Percentiles rank a stretch among this genome's conserved stretches.
These are phyloP conservation scores for Heterocephalus glaber DNA, from an alignment of 2,113 vertebrate genomes.

Conservation along the genomic window DNA sequence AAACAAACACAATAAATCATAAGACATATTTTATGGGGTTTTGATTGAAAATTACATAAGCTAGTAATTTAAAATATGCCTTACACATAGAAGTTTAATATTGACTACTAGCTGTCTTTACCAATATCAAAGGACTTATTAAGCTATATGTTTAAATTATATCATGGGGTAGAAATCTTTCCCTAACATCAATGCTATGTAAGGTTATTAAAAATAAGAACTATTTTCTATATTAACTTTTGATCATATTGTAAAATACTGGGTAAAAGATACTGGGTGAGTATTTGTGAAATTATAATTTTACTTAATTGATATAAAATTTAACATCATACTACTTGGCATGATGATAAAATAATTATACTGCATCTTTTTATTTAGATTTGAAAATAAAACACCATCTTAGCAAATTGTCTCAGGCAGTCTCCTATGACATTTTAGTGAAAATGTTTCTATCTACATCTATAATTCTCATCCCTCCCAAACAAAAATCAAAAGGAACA, in stretches of 20 bases:
- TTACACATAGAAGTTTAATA: not conserved
- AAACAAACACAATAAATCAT: not conserved
- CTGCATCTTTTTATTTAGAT: not conserved
- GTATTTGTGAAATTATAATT: not conserved
- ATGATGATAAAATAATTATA: not conserved
- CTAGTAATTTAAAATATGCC: not conserved
- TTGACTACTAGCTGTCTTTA: not conserved
- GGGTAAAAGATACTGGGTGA: not conserved
- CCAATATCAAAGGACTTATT: not conserved
- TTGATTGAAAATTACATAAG: not conserved
- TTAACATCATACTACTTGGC: not conserved
- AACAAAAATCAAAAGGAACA: not conserved
- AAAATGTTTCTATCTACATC: not conserved
- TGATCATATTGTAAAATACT: not conserved
- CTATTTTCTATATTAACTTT: not conserved
- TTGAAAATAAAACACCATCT: not conserved
- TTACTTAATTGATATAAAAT: slow-evolving; percentile 7
- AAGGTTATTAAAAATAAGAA: not conserved
- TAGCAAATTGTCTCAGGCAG: not conserved
- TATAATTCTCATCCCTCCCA: not conserved
- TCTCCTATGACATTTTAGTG: not conserved
- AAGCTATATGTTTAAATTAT: not conserved
- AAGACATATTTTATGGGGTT: not conserved
- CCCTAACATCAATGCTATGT: not conserved
- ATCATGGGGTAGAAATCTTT: not conserved